Base-by-base conservation (phyloP, 2,888 invertebrate genomes). In the Drosophila fulvimacula region DNA sequence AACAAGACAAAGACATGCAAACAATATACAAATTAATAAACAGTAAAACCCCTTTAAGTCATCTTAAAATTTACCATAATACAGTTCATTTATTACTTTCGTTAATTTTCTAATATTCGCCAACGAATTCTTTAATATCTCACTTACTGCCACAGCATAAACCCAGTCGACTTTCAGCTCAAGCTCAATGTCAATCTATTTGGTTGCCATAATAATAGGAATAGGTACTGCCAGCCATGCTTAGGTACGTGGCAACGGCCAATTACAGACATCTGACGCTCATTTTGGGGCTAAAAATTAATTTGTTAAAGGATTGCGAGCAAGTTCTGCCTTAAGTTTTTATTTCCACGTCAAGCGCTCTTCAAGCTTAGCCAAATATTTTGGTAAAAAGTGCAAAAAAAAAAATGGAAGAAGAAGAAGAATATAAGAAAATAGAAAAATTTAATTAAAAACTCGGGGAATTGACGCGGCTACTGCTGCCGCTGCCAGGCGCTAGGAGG, bases 371-470 rank as follows among this genome's bases (percentile, higher is more conserved):
- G 75, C 74, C 56, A 73, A 79, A 79, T 84, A 77, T 87, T 87
- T 81, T 74, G 76, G 56, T 66, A 84, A 69, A 73, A 55, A 55
- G 69, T 53, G 61, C 32, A 5, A 41, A 21, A 65, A 58, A 65
- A 48, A 38, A 24, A 58, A 60, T n/a, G n/a, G 53, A 60, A 42
- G 27, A 17, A 55, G 48, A 61, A 41, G 62, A 56, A 41, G 49
- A 41, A 19, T 21, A 34, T 51, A 30, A 61, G 34, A 27, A 42
- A 57, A 49, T 51, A 57, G 27, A 51, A 55, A 34, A 73, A 80
- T 87, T 88, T 88, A 84, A 84, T 84, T 84, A 88, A 88, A 84
- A 84, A 84, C 80, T 80, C 69, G 36, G 39, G 56, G 66, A 64
- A 71, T 52, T 68, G 59, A 60, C 24, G 65, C 36, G 30, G 19